Conservation (phyloP, 2,888 invertebrate species). For the Rhamphomyia laevipes region DNA sequence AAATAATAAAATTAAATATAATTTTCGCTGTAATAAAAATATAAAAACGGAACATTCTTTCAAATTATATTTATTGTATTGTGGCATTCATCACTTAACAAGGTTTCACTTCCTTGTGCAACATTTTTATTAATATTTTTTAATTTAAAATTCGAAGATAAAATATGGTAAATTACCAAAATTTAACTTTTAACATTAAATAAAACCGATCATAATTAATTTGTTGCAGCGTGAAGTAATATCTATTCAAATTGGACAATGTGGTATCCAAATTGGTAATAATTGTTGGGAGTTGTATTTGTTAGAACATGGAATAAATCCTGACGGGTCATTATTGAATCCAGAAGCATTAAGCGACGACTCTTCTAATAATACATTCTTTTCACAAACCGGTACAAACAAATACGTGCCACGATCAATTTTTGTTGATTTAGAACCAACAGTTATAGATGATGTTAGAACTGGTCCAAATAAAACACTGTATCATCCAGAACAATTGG, state of each 20-base stretch:
- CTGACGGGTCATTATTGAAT: slow-evolving; percentile 57
- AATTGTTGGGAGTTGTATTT: slow-evolving; percentile 78
- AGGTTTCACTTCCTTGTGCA: no score
- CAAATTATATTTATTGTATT: no score
- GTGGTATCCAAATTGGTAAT: slow-evolving; percentile 76
- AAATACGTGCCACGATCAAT: slow-evolving; percentile 77
- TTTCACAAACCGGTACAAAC: slow-evolving; percentile 72
- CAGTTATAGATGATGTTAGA: slow-evolving; percentile 32
- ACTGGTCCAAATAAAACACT: slow-evolving; percentile 23
- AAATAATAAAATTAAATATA: no score
- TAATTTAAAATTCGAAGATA: no score
- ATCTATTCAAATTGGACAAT: slow-evolving; percentile 77
- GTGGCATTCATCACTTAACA: no score
- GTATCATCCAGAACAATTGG: slow-evolving; percentile 63
- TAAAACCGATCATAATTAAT: no score
- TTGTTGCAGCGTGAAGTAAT: slow-evolving; percentile 72
- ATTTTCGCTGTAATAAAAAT: no score
- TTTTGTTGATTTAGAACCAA: slow-evolving; percentile 31
- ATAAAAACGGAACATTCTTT: no score
- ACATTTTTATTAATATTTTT: no score
- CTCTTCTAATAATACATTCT: slow-evolving; percentile 61
- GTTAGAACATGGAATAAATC: slow-evolving; percentile 68
- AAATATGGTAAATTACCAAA: no score
- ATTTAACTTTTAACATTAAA: no score
- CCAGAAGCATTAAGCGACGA: slow-evolving; percentile 36